Conservation (phyloP, 1,140 invertebrate species). For the Meloidogyne hapla region DNA sequence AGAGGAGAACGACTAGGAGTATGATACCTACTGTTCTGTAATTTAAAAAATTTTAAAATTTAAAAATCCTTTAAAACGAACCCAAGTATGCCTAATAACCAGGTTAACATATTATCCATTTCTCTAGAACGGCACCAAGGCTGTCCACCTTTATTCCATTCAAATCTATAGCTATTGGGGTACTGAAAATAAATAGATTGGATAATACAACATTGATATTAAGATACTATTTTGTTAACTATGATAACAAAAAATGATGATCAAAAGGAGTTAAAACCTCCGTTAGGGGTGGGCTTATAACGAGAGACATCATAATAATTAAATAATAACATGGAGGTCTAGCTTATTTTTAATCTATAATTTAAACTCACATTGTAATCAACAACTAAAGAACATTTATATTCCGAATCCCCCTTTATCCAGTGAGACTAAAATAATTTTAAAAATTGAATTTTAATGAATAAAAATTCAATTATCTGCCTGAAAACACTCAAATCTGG, state of each 20-base stretch:
- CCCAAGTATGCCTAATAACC: not conserved
- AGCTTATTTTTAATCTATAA: too few relatives aligned
- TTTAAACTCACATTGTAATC: not conserved
- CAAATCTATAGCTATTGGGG: slow-evolving; percentile 61
- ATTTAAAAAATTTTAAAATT: not conserved
- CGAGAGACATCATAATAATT: too few relatives aligned
- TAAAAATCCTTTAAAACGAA: not conserved
- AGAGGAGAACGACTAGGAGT: slow-evolving; percentile 46
- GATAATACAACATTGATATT: slow-evolving; percentile 56
- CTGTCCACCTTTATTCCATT: slow-evolving; percentile 61
- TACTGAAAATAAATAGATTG: slow-evolving; percentile 61
- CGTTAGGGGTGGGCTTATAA: too few relatives aligned
- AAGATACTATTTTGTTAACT: slow-evolving; percentile 5
- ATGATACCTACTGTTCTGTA: slow-evolving; percentile 44
- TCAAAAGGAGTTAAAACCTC: too few relatives aligned
- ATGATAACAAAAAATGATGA: too few relatives aligned
- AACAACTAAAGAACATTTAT: slow-evolving; percentile 52
- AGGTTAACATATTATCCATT: slow-evolving; percentile 52
- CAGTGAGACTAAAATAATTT: slow-evolving; percentile 51
- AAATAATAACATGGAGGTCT: too few relatives aligned
- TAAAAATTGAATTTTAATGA: not conserved
- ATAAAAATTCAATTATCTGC: too few relatives aligned
- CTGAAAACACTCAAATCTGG: slow-evolving; percentile 62
- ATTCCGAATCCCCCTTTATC: slow-evolving; percentile 62
- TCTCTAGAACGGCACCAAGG: slow-evolving; percentile 60